A percentile compares a stretch with the other conserved stretches of the same genome.
phyloP scores from a whole-genome alignment of 2,113 vertebrate species.

The Chunga burmeisteri region DNA sequence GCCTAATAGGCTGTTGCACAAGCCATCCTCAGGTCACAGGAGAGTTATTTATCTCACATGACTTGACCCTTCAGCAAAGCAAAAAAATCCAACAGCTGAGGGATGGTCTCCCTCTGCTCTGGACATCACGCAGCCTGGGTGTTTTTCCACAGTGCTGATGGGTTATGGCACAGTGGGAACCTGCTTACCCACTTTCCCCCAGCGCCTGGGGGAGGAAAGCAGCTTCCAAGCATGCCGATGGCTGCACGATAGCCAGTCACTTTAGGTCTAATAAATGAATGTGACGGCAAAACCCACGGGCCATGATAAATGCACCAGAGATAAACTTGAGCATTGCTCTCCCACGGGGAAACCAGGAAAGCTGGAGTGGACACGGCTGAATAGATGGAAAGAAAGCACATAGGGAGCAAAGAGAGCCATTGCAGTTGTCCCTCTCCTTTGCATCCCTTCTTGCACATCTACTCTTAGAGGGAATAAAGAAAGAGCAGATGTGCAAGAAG shows the following conservation, averaged over 20 bases:
- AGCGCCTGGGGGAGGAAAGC: background rate
- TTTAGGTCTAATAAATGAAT: background rate
- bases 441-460: background rate
- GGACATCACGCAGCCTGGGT: background rate
- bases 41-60: background rate
- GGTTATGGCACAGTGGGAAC: background rate
- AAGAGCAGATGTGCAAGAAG: too few relatives aligned
- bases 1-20: background rate
- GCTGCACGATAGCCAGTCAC: background rate
- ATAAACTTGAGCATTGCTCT: background rate
- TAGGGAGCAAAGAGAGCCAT: rapidly evolving
- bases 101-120: background rate
- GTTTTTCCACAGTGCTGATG: background rate
- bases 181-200: background rate
- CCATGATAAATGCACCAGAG: background rate
- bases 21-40: background rate
- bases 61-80: background rate
- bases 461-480: too few relatives aligned
- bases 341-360: slow-evolving; percentile 7
- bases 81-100: background rate
- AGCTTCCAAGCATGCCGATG: background rate
- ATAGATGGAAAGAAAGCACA: background rate
- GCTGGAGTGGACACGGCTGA: background rate
- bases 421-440: background rate
- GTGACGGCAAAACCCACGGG: background rate